phyloP scores from a whole-genome alignment of 1,140 invertebrate species.

The Geopemphigus sp. region DNA sequence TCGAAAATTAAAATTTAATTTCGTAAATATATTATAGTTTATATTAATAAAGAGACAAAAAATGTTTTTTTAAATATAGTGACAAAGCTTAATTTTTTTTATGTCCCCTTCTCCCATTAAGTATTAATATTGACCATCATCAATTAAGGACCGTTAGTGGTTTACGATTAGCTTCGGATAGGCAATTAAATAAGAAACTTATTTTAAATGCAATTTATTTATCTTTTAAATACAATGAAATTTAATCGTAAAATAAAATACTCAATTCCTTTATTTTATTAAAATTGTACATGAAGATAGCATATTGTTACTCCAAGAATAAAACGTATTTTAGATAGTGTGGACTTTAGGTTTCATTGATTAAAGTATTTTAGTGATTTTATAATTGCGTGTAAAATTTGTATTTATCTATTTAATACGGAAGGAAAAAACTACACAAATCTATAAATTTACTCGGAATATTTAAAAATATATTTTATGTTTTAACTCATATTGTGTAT shows the following conservation, averaged over 20 bases:
- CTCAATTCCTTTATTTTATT: constrained; percentile 15
- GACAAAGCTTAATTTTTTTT: not conserved
- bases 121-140: constrained; percentile 4
- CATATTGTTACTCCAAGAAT: not conserved
- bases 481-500: not conserved
- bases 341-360: not conserved
- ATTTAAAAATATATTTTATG: not conserved
- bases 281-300: constrained; percentile 6
- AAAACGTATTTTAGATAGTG: constrained; percentile 1
- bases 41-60: not conserved
- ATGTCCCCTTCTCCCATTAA: not conserved
- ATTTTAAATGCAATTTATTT: constrained; percentile 32
- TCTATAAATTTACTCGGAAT: not conserved
- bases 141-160: constrained; percentile 5
- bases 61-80: not conserved
- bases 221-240: constrained; percentile 6
- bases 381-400: not conserved
- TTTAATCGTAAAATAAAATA: constrained; percentile 28
- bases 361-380: not conserved
- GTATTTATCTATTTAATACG: not conserved
- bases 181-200: constrained; percentile 13
- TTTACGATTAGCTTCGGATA: not conserved
- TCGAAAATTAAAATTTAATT: too few relatives aligned
- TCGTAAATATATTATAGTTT: too few relatives aligned
- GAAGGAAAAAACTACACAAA: not conserved